Evolutionary conservation across 1,140 invertebrate genomes (phyloP), one percentile per base, ranked within the genome.

Genomic region (Stegodyphus dumicola): DNA sequence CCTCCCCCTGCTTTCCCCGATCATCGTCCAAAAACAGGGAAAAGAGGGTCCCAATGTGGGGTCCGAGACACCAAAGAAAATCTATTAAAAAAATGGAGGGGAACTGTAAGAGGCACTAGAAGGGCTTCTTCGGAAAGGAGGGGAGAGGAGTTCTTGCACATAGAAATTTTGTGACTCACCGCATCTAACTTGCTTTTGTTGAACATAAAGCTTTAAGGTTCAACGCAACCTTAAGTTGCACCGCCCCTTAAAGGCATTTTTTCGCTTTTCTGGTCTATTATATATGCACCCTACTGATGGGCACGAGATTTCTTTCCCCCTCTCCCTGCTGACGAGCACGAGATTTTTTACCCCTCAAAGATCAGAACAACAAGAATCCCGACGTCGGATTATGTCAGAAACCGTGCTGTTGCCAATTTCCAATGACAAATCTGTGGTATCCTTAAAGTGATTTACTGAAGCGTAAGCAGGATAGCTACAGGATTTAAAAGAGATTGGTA

Each of bases 91-190:
- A 60, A 15, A 60, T n/a, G 56, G 33, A 33, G 78, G 17, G 64
- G 10, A 9, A 77, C 56, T 33, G 33, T 33, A 74, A 51, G 17
- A 65, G 79, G 79, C 18, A 3, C 80, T 7, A 7, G 13, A 75
- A 75, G 71, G 80, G 6, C 33, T 11, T 71, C 33, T 33, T 33
- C 69, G n/a, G 64, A 73, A n/a, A 60, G 54, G 33, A 53, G 49
- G 53, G 56, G 3, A 33, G 33, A 33, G 33, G 33, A 33, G n/a
- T 33, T 7, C 56, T 11, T 60, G 11, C 11, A 51, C 6, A 74
- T 75, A 49, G 17, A 74, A 66, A 54, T 52, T 10, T 48, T 66
- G 60, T 83, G 80, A 83, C 49, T 83, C 80, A 83, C 9, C 54
- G 49, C 10, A n/a, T 64, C 65, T 48, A 56, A 17, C 64, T 67